Evolutionary conservation across 2,113 vertebrate species (phyloP).

Genomic region (Ptyas mucosa): DNA sequence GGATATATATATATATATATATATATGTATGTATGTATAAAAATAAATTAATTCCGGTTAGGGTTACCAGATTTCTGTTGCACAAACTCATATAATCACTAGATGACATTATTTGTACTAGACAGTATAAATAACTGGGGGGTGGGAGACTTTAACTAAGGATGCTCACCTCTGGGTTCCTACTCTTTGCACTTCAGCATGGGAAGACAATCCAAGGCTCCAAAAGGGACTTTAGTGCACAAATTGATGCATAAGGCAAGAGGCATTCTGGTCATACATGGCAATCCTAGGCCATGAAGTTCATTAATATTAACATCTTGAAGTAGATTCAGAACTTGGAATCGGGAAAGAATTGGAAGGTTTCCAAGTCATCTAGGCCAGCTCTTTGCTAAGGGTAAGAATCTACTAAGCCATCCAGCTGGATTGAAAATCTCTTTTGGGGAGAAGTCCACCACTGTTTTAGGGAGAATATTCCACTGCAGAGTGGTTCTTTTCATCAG

Average conservation of each 20-base stretch:
- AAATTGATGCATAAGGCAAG: neutral
- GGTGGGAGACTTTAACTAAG: neutral
- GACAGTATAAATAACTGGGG: neutral
- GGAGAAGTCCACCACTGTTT: neutral
- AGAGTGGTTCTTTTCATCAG: neutral
- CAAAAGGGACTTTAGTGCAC: neutral
- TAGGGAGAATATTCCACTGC: neutral
- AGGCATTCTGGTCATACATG: neutral
- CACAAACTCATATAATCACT: neutral
- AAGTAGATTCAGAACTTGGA: neutral
- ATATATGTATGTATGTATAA: too few relatives aligned
- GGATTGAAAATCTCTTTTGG: neutral
- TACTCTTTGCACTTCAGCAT: neutral
- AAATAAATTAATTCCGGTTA: neutral
- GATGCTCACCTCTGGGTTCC: neutral
- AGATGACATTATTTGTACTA: neutral
- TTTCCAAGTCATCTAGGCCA: neutral
- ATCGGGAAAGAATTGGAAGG: neutral
- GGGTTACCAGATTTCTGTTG: neutral
- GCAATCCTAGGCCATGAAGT: neutral
- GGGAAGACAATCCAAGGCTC: neutral
- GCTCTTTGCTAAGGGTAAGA: neutral
- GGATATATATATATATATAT: too few relatives aligned
- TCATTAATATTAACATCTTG: neutral
- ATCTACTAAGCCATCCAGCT: neutral